These are phyloP conservation scores for Peromyscus aztecus DNA, from an alignment of 2,797 vertebrate species.

Conservation along the genomic window DNA sequence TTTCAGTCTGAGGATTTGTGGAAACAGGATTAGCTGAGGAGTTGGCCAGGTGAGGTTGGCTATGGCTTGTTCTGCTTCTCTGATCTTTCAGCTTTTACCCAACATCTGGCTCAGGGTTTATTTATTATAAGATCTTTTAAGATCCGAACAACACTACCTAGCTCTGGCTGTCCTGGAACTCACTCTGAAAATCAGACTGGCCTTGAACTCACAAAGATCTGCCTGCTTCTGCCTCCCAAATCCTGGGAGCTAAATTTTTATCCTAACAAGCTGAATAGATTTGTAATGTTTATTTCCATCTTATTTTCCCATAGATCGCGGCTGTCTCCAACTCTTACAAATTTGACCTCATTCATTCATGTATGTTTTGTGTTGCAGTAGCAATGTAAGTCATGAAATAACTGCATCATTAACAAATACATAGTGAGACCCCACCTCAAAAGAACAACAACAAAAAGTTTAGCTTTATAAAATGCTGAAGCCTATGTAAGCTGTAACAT, in stretches of 20 bases:
- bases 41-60: too few relatives aligned
- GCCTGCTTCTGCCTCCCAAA: not conserved
- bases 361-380: not conserved
- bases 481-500: not conserved
- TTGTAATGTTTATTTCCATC: not conserved
- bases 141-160: not conserved
- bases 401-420: not conserved
- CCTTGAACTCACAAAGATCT: not conserved
- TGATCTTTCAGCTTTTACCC: too few relatives aligned
- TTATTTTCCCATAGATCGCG: not conserved
- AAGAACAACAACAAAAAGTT: not conserved
- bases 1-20: too few relatives aligned
- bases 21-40: too few relatives aligned
- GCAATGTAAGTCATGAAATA: not conserved
- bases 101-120: too few relatives aligned
- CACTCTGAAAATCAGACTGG: not conserved
- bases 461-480: not conserved
- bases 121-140: too few relatives aligned
- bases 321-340: not conserved
- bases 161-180: not conserved
- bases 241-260: not conserved
- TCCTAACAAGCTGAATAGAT: not conserved
- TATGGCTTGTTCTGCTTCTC: too few relatives aligned
- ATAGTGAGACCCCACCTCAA: not conserved
- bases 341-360: not conserved